phyloP scores from a whole-genome alignment of 2,797 vertebrate genomes.

The Cephalopachus bancanus region DNA sequence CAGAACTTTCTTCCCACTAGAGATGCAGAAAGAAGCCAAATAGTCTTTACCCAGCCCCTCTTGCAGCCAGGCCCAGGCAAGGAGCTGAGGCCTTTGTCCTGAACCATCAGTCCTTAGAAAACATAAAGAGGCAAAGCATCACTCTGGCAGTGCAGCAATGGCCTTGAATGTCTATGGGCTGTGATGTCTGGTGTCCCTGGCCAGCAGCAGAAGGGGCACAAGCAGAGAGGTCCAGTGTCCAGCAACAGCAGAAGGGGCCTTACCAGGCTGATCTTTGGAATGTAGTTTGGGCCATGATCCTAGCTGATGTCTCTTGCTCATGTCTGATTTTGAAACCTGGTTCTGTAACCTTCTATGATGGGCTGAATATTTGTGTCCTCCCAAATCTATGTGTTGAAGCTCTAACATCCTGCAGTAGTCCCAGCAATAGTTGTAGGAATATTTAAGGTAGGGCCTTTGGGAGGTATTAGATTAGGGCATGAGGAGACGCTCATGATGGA shows the following conservation, averaged over 20 bases:
- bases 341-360: background rate
- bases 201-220: background rate
- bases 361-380: background rate
- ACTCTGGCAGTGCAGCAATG: background rate
- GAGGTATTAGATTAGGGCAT: too few species aligned
- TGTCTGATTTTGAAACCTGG: background rate
- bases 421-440: too few species aligned
- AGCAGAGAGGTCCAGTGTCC: background rate
- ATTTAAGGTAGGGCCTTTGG: background rate
- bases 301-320: background rate
- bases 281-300: background rate
- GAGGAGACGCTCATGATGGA: background rate
- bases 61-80: background rate
- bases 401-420: too few species aligned
- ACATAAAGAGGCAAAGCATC: background rate
- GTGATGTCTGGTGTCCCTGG: background rate
- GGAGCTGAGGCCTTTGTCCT: too few species aligned
- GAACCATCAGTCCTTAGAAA: background rate
- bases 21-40: background rate
- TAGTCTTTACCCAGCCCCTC: background rate
- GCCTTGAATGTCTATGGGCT: background rate
- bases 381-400: background rate
- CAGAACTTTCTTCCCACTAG: background rate
- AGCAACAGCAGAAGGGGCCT: background rate
- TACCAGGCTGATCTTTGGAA: background rate